Evolutionary conservation across 2,113 vertebrate species (phyloP), one percentile per base, ranked within the genome.

Genomic region (Forbesichthys papilliferus): DNA sequence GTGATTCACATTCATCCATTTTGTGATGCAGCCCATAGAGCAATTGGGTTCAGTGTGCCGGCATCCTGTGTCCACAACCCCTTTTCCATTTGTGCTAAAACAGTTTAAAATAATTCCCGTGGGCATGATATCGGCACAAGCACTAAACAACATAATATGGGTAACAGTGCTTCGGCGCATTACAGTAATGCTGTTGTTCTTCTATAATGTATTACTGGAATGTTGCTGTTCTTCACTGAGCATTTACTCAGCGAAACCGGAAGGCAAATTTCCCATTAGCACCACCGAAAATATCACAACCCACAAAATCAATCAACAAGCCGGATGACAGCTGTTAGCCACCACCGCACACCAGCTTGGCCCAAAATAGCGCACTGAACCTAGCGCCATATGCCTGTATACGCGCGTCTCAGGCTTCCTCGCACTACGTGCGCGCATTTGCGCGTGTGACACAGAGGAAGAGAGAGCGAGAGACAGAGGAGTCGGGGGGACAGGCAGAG

Each of bases 341-440:
- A 54, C 2, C 2, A 46, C 53, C 53, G 42, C 51, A 69, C 61
- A 57, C 51, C 59, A 12, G 66, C 56, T 13, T 49, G 16, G 66
- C 71, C 56, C 42, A 34, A 71, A 71, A 82, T 68, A 79, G 65
- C 62, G 67, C 67, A 65, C 42, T 18, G 54, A 67, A 78, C 18
- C 27, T 16, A 11, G 65, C 46, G 59, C 61, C 68, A 64, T 81
- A 71, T 72, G 69, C 54, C 64, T 7, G 0, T 48, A 33, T 68
- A n/a, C 48, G 42, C 64, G 63, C 69, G 64, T 54, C 36, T 9
- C 11, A 55, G 33, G 8, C 14, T 18, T 14, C 5, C 14, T 14
- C 16, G 54, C 16, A 16, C 54, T 4, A 27, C 3, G 36, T 2
- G 62, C 52, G 55, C 0, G 55, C 42, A 49, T 59, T 56, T 14